These are phyloP conservation scores for Decapterus maruadsi DNA, from an alignment of 2,797 vertebrate genomes.

Conservation along the genomic window DNA sequence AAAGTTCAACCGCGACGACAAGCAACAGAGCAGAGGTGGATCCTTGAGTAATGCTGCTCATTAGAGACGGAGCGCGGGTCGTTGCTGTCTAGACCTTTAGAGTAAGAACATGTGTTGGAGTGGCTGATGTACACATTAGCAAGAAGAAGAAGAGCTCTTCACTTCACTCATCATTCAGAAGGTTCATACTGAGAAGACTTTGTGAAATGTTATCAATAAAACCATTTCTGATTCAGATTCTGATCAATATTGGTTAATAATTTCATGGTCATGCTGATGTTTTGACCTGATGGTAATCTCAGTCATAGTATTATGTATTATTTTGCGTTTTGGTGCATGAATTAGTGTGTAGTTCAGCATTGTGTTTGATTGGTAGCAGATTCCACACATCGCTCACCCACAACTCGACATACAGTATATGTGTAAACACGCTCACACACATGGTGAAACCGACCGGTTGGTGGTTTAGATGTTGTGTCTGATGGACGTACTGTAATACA, in stretches of 20 bases:
- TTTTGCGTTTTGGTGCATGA: neutral
- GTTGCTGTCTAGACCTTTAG: conserved; percentile 6
- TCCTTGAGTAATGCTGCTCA: conserved; percentile 38
- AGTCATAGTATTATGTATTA: too few relatives aligned
- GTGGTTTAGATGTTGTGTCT: too few relatives aligned
- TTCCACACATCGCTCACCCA: too few relatives aligned
- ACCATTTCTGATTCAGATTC: too few relatives aligned
- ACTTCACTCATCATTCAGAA: neutral
- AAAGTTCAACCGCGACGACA: conserved; percentile 14
- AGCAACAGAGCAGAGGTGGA: neutral
- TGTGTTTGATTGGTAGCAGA: neutral
- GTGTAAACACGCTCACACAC: too few relatives aligned
- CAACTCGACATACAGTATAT: too few relatives aligned
- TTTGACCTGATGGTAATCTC: too few relatives aligned
- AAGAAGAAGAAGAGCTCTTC: neutral
- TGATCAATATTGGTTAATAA: neutral
- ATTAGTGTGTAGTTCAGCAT: neutral
- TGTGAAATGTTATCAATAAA: too few relatives aligned
- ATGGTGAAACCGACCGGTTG: too few relatives aligned
- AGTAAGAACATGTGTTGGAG: neutral
- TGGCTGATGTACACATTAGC: neutral
- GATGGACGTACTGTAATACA: neutral
- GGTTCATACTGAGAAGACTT: neutral
- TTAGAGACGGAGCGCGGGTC: conserved; percentile 10
- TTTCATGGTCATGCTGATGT: neutral